Evolutionary conservation across 2,888 invertebrate species (phyloP), one percentile per base, ranked within the genome.

Genomic region (Tenodera sinensis): DNA sequence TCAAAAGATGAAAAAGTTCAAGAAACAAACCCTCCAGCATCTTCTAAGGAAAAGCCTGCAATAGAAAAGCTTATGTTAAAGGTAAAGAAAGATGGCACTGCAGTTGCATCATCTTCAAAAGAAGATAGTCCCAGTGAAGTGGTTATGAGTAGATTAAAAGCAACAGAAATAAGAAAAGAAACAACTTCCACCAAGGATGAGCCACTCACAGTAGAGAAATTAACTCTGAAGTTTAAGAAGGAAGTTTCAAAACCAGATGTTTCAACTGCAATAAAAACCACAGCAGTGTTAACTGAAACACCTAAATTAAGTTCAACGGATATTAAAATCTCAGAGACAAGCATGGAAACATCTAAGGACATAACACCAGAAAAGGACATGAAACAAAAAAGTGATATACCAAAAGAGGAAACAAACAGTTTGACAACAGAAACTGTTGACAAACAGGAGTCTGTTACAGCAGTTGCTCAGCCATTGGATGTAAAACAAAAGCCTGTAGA

Each of bases 211-310:
- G 88, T 90, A 27, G 90, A 89, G 54, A 90, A 90, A 83, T 86
- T 90, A 12, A 90, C 90, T 34, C 85, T 90, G 83, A 90, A 90
- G 27, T 83, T 90, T 27, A 90, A 86, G 54, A 90, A 90, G 28
- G 90, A 90, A 81, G 85, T 85, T 42, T 82, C 87, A 27, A 88
- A 89, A 28, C 84, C 88, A 30, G 87, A 25, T 71, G 4, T 20
- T 71, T 71, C 54, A 71, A 3, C 54, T 20, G 14, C 54, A 71
- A 25, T 6, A 71, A 71, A 71, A 71, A 71, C 54, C 6, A 12
- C 82, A 30, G 28, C 28, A 15, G 28, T 2, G 6, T 14, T 30
- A n/a, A 30, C 87, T 34, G 87, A 89, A 84, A 4, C 54, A 71
- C 20, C 47, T 0, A 71, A 83, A 34, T 88, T 84, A 3, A 12